phyloP scores from a whole-genome alignment of 2,888 invertebrate species.

The Brachylomia viminalis region DNA sequence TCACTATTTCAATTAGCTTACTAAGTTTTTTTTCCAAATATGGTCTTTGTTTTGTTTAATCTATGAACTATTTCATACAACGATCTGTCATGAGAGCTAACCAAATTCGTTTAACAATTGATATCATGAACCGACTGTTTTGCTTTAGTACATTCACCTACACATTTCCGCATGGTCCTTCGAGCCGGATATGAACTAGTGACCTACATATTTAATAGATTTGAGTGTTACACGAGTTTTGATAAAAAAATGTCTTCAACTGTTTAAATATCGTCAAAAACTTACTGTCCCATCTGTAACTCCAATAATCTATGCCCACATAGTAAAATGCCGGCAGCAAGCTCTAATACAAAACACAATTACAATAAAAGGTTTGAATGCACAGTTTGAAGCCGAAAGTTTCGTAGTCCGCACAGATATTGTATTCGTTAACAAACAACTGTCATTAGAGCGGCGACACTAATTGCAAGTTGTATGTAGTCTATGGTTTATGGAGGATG shows the following conservation, averaged over 20 bases:
- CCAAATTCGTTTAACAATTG: not conserved
- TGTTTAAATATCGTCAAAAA: not conserved
- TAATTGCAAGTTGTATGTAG: conserved; percentile 63
- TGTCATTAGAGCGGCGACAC: conserved; percentile 59
- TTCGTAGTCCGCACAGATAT: conserved; percentile 51
- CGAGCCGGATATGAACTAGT: not conserved
- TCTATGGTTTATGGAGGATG: conserved; percentile 51
- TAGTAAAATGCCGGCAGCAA: conserved; percentile 52
- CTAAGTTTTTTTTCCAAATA: not conserved
- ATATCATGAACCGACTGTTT: not conserved
- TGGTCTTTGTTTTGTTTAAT: too few species aligned
- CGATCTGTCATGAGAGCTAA: not conserved
- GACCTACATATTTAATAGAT: not conserved
- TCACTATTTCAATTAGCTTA: not conserved
- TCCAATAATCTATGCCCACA: conserved; percentile 22
- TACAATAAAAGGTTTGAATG: conserved; percentile 63
- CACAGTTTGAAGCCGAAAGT: conserved; percentile 54
- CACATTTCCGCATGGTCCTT: not conserved
- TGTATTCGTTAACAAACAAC: conserved; percentile 64
- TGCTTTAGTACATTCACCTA: not conserved
- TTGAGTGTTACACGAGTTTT: not conserved
- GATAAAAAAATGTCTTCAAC: not conserved
- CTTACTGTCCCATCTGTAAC: conserved; percentile 20
- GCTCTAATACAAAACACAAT: conserved; percentile 57
- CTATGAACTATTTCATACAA: not conserved